A percentile compares a stretch with the other conserved stretches of the same genome.
Conservation (phyloP, 2,113 vertebrate genomes). For the Gracilinanus agilis region DNA sequence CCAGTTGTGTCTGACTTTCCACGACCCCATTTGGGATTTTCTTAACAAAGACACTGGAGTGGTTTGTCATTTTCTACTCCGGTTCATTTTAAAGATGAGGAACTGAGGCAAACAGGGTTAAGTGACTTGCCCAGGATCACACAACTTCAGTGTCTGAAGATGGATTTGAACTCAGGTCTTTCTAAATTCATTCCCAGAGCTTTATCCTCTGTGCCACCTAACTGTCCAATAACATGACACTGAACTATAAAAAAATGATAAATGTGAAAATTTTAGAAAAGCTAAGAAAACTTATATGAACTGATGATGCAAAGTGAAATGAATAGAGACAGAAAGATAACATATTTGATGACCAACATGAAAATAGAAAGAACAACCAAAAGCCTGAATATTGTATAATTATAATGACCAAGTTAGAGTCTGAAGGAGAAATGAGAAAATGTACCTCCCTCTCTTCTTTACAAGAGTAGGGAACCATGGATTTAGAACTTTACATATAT, state of each 20-base stretch:
- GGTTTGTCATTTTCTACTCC: too few relatives aligned
- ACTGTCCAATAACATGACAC: neutral
- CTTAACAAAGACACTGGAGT: too few relatives aligned
- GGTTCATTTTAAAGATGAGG: too few relatives aligned
- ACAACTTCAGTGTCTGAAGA: too few relatives aligned
- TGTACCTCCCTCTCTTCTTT: neutral
- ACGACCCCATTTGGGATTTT: too few relatives aligned
- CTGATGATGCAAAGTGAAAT: neutral
- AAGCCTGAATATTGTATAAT: neutral
- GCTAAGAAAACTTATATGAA: neutral
- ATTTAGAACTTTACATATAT: neutral
- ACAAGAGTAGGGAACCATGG: neutral
- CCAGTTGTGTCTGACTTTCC: too few relatives aligned
- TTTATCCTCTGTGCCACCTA: too few relatives aligned
- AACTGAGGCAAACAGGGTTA: too few relatives aligned
- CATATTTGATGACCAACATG: neutral
- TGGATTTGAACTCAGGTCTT: too few relatives aligned
- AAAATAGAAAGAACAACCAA: neutral
- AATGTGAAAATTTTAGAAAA: neutral
- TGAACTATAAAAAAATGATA: neutral
- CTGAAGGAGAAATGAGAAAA: neutral
- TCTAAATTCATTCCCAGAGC: too few relatives aligned
- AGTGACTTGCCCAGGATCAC: too few relatives aligned
- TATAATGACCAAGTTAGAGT: neutral
- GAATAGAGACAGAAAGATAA: neutral